Base-by-base conservation (phyloP, 2,113 vertebrate species). In the Trochalopteron elliotii region DNA sequence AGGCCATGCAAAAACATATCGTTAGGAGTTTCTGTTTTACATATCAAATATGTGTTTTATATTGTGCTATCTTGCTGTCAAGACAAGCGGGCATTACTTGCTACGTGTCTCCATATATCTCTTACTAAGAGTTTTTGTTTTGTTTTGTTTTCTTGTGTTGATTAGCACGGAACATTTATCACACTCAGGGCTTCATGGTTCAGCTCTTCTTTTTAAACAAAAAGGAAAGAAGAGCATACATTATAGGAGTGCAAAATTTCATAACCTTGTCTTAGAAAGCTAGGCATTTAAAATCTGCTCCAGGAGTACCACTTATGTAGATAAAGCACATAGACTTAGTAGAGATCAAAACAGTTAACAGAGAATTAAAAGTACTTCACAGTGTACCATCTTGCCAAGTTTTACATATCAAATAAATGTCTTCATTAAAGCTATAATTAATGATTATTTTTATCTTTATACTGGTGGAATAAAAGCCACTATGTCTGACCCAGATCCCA, bases 31-130 rank as follows among this genome's bases (percentile, higher is more conserved):
- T 23, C 30, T 90, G 42, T 67, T 90, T 85, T 95, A 70, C 67
- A 93, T 93, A 91, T 85, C 84, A 95, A 96, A 90, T 95, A 77
- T 90, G 47, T 87, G 67, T 39, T 93, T 92, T 96, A 44, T 65
- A 16, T 72, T 91, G 39, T 71, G 24, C 44, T 90, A 89, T 61
- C 35, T 61, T 76, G 35, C 49, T 92, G 69, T 82, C 77, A 92
- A 76, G 86, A 82, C 30, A 92, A 94, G 87, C 0, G n/a, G 59
- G 47, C 70, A 83, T 91, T 92, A 55, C 53, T 78, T 65, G 37
- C 35, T 89, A 45, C 87, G 84, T 95, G 44, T 92, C 50, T 93
- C 56, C 35, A 6, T 80, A 60, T 68, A 63, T 68, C 16, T 75
- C 52, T 63, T 71, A 80, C 6, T 37, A 57, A 61, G 53, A 74